Evolutionary conservation across 2,113 vertebrate genomes (phyloP).

Genomic region (Vanacampus margaritifer): DNA sequence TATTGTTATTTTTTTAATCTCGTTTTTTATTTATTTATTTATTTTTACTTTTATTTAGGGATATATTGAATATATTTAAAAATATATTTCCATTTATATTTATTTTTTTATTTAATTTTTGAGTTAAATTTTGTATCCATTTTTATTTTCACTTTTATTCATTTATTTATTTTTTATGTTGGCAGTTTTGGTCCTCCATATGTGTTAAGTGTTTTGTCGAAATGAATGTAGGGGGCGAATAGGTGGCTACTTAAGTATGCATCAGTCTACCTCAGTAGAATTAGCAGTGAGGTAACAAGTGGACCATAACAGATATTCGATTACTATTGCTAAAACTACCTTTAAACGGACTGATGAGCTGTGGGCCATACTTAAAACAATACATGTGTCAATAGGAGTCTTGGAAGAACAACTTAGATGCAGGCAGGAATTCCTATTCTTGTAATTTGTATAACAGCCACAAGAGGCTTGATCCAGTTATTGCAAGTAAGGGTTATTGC

Average conservation of each 20-base stretch:
- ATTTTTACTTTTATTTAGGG: no score
- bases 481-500: no score
- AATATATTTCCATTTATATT: no score
- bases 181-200: no score
- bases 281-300: conserved; percentile 43
- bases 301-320: conserved; percentile 32
- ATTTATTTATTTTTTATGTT: conserved; percentile 12
- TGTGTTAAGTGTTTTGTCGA: conserved; percentile 44
- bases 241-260: conserved; percentile 40
- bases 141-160: background rate
- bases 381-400: background rate
- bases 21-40: no score
- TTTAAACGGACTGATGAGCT: conserved; percentile 50
- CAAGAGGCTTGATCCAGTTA: no score
- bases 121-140: no score
- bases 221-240: conserved; percentile 32
- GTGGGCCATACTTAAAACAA: conserved; percentile 20
- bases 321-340: conserved; percentile 59
- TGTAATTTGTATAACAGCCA: no score
- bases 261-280: conserved; percentile 62
- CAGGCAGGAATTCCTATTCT: background rate
- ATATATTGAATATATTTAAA: no score
- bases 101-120: no score
- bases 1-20: no score
- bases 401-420: background rate